Base-by-base conservation (phyloP, 2,113 vertebrate genomes). In the Actenoides lindsayi region DNA sequence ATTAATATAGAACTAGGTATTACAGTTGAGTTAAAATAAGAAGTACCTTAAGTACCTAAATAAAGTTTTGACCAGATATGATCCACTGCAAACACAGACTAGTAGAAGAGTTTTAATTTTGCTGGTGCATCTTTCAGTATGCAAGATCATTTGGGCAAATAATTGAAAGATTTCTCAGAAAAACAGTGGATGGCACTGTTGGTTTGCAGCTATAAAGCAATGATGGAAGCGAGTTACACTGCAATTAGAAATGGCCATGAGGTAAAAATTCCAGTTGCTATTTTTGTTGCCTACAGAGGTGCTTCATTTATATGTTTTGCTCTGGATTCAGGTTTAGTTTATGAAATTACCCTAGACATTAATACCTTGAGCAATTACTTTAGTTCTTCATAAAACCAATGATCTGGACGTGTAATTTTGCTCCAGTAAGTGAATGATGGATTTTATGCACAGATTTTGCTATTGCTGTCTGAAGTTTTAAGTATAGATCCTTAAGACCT, bases 101-200 rank as follows among this genome's bases (percentile, higher is more conserved):
- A 9, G 33, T 71, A 75, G 39, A 68, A 42, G 4, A 18, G 9
- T 81, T 95, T 90, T 53, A 75, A 64, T 89, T 89, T 86, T 79
- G 10, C 21, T 79, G 9, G 30, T 68, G 16, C 33, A 27, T 89
- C 30, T 56, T 71, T 93, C 65, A 73, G 39, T 79, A 76, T 81
- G 77, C 48, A 82, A 24, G 57, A 76, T 13, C 30, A 71, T 79
- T 84, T 95, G 73, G 83, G 76, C 62, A 96, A 87, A 85, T 92
- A 92, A 79, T 92, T 87, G 95, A 82, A 96, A 94, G 86, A 95
- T 96, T 89, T 96, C 94, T 92, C 94, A 87, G 86, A 59, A 94
- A 95, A 96, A 97, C 96, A 97, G 96, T 87, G 94, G 96, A 96
- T 96, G 96, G 96, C 96, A 96, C 89, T 97, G 96, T 97, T 96